Evolutionary conservation across 2,888 invertebrate genomes (phyloP).

Genomic region (Catocala fraxini): DNA sequence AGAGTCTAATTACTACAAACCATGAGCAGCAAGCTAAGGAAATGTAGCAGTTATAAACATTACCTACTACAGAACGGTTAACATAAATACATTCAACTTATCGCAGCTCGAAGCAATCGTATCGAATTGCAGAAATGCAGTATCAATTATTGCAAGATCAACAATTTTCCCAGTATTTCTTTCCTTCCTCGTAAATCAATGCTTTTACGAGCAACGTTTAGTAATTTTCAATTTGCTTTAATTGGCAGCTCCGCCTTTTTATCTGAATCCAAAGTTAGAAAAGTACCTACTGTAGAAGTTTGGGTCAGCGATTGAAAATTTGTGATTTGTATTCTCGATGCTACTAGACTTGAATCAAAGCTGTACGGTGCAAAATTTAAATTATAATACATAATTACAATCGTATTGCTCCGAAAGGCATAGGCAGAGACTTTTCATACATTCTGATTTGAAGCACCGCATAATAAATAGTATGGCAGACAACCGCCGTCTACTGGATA

Average conservation of each 20-base stretch:
- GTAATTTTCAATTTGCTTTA: constrained; percentile 3
- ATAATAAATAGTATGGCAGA: too few species aligned
- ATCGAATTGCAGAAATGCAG: constrained; percentile 28
- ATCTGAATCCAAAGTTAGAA: not conserved
- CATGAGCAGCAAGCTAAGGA: too few species aligned
- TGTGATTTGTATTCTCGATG: not conserved
- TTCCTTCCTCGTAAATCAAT: constrained; percentile 11
- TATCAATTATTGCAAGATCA: constrained; percentile 9
- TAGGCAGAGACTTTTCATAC: too few species aligned
- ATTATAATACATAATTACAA: too few species aligned
- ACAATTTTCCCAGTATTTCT: constrained; percentile 16
- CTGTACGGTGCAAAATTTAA: too few species aligned
- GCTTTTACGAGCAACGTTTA: not conserved
- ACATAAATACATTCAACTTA: not conserved
- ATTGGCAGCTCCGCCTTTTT: constrained; percentile 3
- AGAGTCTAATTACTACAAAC: too few species aligned
- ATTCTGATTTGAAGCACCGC: too few species aligned
- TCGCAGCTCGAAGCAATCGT: constrained; percentile 10
- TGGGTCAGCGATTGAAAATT: not conserved
- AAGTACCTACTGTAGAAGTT: not conserved
- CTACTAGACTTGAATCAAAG: not conserved
- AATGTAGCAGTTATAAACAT: too few species aligned
- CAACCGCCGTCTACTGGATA: too few species aligned
- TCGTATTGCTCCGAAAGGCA: too few species aligned
- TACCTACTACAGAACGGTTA: not conserved